Base-by-base conservation (phyloP, 2,888 invertebrate species). In the Papilio elwesi region DNA sequence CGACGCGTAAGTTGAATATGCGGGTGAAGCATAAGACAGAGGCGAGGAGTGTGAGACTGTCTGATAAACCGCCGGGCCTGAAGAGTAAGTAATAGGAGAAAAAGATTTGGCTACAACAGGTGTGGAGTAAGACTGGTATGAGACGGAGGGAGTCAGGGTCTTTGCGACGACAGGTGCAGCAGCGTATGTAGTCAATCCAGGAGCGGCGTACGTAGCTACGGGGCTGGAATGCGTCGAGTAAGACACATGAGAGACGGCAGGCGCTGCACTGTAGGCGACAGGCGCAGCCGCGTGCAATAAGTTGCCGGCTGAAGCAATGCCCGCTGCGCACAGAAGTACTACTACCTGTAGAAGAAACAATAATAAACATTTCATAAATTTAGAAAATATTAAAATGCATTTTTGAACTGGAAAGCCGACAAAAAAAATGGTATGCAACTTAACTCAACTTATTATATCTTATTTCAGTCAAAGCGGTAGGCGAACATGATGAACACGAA, bases 321-420 rank as follows among this genome's bases (percentile, higher is more conserved):
- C 74, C 90, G 95, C 87, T 78, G 93, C 89, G 83, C 95, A 94
- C 80, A 94, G 94, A 79, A 96, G 88, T 76, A 95, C 87, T 83
- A 96, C 87, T 78, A 95, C 85, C 95, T 92, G 84, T 65, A 90
- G 87, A 71, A 47, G 38, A 52, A 51, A 43, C 16, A 36, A 51
- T 47, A 6, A 15, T 0, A 12, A 12, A 48, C 12, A 16, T 48
- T 12, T 26, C 26, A 26, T 26, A 2, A 26, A 1, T 26, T 26
- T 26, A 1, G 26, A 26, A 26, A 26, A 26, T 2, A 2, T 26
- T 4, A 4, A 26, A 26, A 26, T 26, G 26, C 26, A 26, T 26
- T 26, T 26, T 26, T 2, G 26, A 26, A 26, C 4, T 26, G 26
- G 26, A 26, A 26, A 26, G 26, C 26, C 26, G 26, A 26, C 26